These are phyloP conservation scores for Yponomeuta malinellus DNA, from an alignment of 2,888 invertebrate species.

Conservation along the genomic window DNA sequence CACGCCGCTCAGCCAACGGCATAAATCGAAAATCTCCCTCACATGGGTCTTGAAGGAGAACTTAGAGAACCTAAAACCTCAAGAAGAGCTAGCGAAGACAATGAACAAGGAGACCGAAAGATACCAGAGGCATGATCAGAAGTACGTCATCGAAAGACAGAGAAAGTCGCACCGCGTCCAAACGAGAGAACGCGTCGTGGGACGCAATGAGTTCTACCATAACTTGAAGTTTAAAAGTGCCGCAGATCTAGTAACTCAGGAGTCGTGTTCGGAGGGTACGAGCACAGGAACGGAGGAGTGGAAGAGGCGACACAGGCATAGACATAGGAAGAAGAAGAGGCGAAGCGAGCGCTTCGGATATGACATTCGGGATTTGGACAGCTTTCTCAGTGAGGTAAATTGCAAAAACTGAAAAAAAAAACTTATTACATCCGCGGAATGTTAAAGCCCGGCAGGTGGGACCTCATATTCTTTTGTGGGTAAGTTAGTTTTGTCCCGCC, in stretches of 20 bases:
- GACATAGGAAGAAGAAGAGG: constrained; percentile 61
- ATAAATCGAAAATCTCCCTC: constrained; percentile 81
- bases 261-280: constrained; percentile 51
- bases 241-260: constrained; percentile 50
- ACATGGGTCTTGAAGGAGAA: constrained; percentile 85
- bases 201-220: constrained; percentile 68
- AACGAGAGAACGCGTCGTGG: constrained; percentile 46
- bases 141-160: constrained; percentile 37
- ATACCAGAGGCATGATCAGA: constrained; percentile 34
- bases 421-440: too few species aligned
- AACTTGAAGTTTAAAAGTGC: constrained; percentile 59
- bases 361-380: constrained; percentile 86
- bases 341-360: constrained; percentile 79
- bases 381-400: constrained; percentile 83
- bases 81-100: constrained; percentile 35
- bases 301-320: constrained; percentile 63
- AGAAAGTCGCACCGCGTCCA: not conserved
- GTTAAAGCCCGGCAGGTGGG: too few species aligned
- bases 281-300: constrained; percentile 62
- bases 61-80: constrained; percentile 56
- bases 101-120: constrained; percentile 35
- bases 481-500: too few species aligned
- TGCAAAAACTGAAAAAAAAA: not conserved
- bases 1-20: constrained; percentile 58
- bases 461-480: too few species aligned